Conservation (phyloP, 2,797 vertebrate genomes). For the Mus minutoides region DNA sequence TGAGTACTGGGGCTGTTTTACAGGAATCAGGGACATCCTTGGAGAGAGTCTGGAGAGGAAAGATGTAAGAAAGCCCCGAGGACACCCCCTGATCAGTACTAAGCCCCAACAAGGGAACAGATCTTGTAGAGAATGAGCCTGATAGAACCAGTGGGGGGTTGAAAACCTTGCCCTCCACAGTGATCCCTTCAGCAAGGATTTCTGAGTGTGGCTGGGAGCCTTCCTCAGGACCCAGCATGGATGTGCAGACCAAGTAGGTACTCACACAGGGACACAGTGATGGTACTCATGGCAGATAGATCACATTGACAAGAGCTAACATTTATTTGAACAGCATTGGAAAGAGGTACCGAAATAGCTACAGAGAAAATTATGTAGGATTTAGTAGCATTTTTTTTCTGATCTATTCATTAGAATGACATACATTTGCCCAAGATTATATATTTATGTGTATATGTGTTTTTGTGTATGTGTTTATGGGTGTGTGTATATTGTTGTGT, state of each 20-base stretch:
- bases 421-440: not conserved
- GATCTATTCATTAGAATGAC: not conserved
- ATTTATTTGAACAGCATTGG: not conserved
- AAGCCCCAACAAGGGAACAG: not conserved
- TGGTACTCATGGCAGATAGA: too few species aligned
- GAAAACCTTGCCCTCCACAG: fast-evolving
- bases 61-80: not conserved
- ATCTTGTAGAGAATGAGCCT: not conserved
- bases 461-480: not conserved
- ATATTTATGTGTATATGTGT: not conserved
- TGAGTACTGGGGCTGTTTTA: not conserved
- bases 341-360: not conserved
- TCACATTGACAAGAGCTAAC: not conserved
- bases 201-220: not conserved
- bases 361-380: not conserved
- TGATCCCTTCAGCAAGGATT: not conserved
- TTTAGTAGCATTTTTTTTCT: not conserved
- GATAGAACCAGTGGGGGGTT: fast-evolving
- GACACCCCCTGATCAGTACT: fast-evolving
- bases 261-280: not conserved
- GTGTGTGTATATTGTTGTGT: not conserved
- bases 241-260: not conserved
- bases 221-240: not conserved
- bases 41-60: not conserved
- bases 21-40: not conserved